Base-by-base conservation (phyloP, 2,113 vertebrate genomes). In the Regulus satrapa region DNA sequence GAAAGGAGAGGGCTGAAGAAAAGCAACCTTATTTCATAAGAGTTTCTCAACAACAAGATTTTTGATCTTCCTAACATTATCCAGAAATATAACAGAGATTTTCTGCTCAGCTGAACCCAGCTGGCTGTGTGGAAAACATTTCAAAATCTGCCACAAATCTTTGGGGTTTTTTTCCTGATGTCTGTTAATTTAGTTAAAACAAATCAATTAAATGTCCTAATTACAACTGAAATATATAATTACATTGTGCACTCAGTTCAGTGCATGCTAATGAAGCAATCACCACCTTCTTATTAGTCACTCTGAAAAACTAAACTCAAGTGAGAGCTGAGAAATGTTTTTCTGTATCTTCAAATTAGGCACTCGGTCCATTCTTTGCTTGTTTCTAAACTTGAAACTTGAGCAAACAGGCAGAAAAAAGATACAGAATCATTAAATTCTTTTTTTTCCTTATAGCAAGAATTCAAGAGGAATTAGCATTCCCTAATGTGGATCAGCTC, bases 121-220 rank as follows among this genome's bases (percentile, higher is more conserved):
- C 95, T 95, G 89, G 61, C 74, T 96, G 74, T 36, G 77, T 87
- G 75, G 87, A 95, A 95, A 96, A 95, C 61, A 91, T 91, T 95
- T 95, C 89, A 84, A 92, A 94, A 95, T 78, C 84, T 95, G 84
- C 41, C 81, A 87, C 63, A 78, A 76, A 74, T 67, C 61, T 88
- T 68, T 29, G 46, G 62, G 45, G 28, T 58, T 89, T 49, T 49
- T 49, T 12, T 23, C 25, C 52, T 54, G 28, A 85, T 91, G 84
- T 82, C 89, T 95, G 77, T 94, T 95, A 89, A 94, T 95, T 95
- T 92, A 64, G 73, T 92, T 97, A 94, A 95, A 96, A 96, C 95
- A 96, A 95, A 96, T 95, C 95, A 96, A 97, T 96, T 97, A 95
- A 87, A 82, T 66, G 56, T 61, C 80, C 87, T 95, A 94, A 95